Evolutionary conservation across 2,113 vertebrate species (phyloP).

Genomic region (Corapipo altera): DNA sequence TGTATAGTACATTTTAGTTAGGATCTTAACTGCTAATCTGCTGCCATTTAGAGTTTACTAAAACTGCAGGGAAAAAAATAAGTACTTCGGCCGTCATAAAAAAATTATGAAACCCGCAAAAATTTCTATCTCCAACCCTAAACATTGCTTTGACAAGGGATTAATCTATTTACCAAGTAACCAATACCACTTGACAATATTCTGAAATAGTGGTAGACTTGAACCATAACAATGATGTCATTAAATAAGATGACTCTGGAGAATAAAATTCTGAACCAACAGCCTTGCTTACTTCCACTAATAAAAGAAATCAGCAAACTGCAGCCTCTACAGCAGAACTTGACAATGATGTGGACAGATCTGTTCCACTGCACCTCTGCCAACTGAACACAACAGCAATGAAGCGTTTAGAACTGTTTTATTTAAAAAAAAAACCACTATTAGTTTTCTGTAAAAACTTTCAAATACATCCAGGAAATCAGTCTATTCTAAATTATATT

Average conservation of each 20-base stretch:
- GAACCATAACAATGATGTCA: neutral
- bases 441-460: neutral
- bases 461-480: neutral
- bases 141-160: neutral
- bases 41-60: neutral
- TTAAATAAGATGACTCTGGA: neutral
- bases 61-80: neutral
- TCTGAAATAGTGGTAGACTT: neutral
- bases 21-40: neutral
- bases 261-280: neutral
- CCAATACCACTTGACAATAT: neutral
- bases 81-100: neutral
- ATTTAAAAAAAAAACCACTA: neutral
- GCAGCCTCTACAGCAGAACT: neutral
- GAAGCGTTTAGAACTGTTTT: neutral
- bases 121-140: neutral
- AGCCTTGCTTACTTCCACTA: neutral
- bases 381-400: neutral
- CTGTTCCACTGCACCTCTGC: neutral
- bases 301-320: neutral
- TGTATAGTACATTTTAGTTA: neutral
- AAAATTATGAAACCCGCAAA: neutral
- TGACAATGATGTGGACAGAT: neutral
- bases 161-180: neutral
- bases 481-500: neutral